phyloP scores from a whole-genome alignment of 2,113 vertebrate genomes.

The Notothenia coriiceps region DNA sequence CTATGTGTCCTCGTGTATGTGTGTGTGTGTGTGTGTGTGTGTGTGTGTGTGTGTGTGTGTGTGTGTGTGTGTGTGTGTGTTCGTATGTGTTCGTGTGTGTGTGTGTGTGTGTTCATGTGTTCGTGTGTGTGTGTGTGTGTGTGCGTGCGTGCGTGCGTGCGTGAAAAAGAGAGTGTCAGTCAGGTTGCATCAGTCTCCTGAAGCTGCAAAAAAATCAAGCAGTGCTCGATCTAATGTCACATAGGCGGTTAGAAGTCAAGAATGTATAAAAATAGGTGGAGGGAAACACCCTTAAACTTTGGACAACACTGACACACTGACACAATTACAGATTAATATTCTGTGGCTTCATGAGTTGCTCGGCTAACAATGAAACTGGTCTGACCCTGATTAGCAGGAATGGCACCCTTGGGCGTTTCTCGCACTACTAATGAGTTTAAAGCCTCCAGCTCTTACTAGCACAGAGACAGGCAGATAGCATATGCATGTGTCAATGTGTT shows the following conservation, averaged over 20 bases:
- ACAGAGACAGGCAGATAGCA: not conserved
- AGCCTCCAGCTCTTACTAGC: slow-evolving; percentile 30
- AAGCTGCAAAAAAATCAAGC: slow-evolving; percentile 51
- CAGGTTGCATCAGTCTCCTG: slow-evolving; percentile 63
- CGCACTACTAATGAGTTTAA: slow-evolving; percentile 50
- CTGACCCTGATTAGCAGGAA: slow-evolving; percentile 64
- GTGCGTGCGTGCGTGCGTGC: not conserved
- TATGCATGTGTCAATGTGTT: slow-evolving; percentile 33
- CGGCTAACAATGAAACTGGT: slow-evolving; percentile 52
- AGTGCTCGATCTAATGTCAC: slow-evolving; percentile 11
- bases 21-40: too few species aligned
- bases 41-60: not conserved
- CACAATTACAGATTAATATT: slow-evolving; percentile 51
- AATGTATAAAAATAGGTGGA: slow-evolving; percentile 28
- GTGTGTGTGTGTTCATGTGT: not conserved
- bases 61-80: not conserved
- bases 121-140: not conserved
- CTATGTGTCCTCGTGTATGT: too few species aligned
- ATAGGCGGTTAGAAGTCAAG: not conserved
- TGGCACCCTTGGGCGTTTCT: slow-evolving; percentile 62
- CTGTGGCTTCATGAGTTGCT: slow-evolving; percentile 38
- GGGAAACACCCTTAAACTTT: slow-evolving; percentile 49
- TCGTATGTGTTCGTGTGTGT: slow-evolving; percentile 5
- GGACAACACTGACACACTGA: not conserved
- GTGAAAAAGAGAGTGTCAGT: slow-evolving; percentile 43